phyloP scores from a whole-genome alignment of 2,797 vertebrate genomes.

The Austrolebias charrua region DNA sequence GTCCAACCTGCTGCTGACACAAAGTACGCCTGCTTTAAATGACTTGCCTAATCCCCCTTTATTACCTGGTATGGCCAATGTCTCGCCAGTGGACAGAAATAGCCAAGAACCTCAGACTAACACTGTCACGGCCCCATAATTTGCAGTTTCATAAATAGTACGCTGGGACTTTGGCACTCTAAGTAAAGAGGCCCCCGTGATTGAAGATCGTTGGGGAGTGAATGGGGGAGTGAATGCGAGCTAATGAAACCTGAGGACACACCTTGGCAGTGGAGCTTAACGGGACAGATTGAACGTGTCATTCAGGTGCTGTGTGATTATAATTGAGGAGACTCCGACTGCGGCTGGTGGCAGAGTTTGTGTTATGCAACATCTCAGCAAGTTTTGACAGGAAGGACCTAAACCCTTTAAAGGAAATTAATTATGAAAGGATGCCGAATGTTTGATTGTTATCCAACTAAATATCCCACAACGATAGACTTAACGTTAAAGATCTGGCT shows the following conservation, averaged over 20 bases:
- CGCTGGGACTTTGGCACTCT: constrained; percentile 60
- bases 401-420: neutral
- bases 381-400: constrained; percentile 35
- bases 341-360: constrained; percentile 38
- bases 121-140: constrained; percentile 73
- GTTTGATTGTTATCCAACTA: constrained; percentile 14
- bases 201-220: constrained; percentile 34
- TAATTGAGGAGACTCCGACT: constrained; percentile 8
- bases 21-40: constrained; percentile 69
- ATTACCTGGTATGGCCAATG: constrained; percentile 79
- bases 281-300: constrained; percentile 51
- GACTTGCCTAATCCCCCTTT: constrained; percentile 75
- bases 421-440: constrained; percentile 9
- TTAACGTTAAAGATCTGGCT: neutral
- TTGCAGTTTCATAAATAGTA: constrained; percentile 77
- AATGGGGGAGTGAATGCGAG: constrained; percentile 45
- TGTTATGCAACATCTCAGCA: constrained; percentile 59
- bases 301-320: constrained; percentile 58
- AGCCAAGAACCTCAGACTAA: constrained; percentile 66
- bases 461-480: neutral
- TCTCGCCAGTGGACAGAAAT: constrained; percentile 76
- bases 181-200: constrained; percentile 65
- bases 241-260: constrained; percentile 68
- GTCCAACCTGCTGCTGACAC: constrained; percentile 65
- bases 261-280: constrained; percentile 62